These are phyloP conservation scores for Oceanodroma leucorhoa DNA, from an alignment of 2,797 vertebrate genomes.

Conservation along the genomic window DNA sequence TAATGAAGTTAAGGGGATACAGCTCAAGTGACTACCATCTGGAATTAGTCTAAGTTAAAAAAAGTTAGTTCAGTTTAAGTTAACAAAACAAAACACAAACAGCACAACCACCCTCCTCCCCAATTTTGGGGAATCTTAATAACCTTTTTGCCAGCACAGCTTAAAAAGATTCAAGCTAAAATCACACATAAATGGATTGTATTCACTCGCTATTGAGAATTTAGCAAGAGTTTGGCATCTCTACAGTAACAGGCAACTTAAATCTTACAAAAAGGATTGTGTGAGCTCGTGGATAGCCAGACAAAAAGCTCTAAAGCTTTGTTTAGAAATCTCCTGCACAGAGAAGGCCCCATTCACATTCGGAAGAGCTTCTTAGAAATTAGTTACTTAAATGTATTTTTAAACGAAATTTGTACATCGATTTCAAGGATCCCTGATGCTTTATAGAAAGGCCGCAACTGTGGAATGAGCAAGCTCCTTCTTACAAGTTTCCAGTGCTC, in stretches of 20 bases:
- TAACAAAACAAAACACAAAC: neutral
- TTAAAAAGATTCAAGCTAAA: neutral
- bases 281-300: neutral
- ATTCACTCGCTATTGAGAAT: neutral
- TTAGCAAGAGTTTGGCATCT: neutral
- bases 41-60: neutral
- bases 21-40: neutral
- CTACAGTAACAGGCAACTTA: neutral
- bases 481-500: slow-evolving; percentile 22
- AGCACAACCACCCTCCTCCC: neutral
- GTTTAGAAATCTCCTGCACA: neutral
- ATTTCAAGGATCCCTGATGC: neutral
- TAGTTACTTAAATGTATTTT: neutral
- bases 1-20: neutral
- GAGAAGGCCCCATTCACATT: neutral
- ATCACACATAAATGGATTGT: neutral
- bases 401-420: neutral
- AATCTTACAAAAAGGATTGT: neutral
- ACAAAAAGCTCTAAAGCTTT: slow-evolving; percentile 6
- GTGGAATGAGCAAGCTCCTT: neutral
- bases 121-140: neutral
- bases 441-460: neutral
- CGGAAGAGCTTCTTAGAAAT: neutral
- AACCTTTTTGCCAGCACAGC: neutral
- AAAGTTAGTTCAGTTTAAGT: neutral